Percentiles rank a stretch among this genome's conserved stretches.
Conservation (phyloP, 2,113 vertebrate genomes). For the Sphyrna mokarran region DNA sequence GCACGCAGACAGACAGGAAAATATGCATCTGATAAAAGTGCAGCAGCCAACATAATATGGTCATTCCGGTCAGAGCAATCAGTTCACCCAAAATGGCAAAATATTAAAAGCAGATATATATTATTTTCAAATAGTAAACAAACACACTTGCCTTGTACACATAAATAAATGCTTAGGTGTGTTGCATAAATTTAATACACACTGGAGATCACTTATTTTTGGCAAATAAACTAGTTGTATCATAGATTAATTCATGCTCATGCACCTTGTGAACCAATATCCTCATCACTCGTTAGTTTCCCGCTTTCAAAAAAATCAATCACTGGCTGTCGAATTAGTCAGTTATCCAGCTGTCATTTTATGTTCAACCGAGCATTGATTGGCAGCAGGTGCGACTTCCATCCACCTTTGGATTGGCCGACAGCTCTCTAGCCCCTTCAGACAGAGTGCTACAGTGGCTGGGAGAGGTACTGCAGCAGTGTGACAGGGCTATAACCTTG, state of each 20-base stretch:
- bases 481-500: no score
- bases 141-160: not conserved
- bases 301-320: not conserved
- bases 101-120: not conserved
- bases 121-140: not conserved
- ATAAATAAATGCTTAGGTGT: not conserved
- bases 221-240: not conserved
- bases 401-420: no score
- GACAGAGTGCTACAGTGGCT: no score
- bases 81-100: not conserved
- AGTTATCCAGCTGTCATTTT: not conserved
- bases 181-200: not conserved
- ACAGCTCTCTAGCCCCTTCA: no score
- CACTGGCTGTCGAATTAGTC: not conserved
- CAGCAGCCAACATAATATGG: not conserved
- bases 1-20: not conserved
- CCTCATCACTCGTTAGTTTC: not conserved
- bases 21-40: not conserved
- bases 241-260: not conserved
- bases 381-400: no score
- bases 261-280: not conserved
- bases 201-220: not conserved
- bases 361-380: no score
- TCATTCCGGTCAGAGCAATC: not conserved
- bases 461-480: no score